Base-by-base conservation (phyloP, 1,140 invertebrate genomes). In the Drosophila gunungcola region DNA sequence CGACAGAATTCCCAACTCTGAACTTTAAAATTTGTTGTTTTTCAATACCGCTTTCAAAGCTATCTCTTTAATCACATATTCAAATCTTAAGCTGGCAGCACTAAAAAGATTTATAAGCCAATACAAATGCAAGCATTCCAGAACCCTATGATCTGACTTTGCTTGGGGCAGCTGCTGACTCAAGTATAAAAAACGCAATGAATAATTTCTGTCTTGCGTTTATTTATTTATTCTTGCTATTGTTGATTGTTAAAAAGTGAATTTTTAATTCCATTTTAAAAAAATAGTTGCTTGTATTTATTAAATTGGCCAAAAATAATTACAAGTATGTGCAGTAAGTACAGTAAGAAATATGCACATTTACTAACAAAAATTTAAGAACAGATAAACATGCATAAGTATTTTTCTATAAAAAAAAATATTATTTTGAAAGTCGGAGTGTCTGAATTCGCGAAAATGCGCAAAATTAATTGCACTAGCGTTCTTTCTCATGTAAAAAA, bases 401-500 rank as follows among this genome's bases (percentile, higher is more conserved):
- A 21, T 1, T 1, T 21, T 21, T 21, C 16, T 21, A 21, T 21
- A 21, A 21, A 21, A 21, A 21, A 21, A 1, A 21, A 21, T 1
- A 32, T 32, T 32, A 32, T 6, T 7, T 1, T 6, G 7, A 32
- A 29, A 32, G 6, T 32, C 6, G 5, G 29, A 6, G 7, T 56
- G 43, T 13, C 10, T 43, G 25, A 10, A 43, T 10, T 43, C 54
- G 12, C 54, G 25, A 12, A 43, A 12, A 43, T 13, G 12, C 16
- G 21, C n/a, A 25, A 39, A 56, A 43, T 56, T 56, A 56, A 56
- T 56, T 56, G 54, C 27, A 56, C 32, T 43, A 32, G 27, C 16
- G 54, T 56, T 56, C 39, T 43, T 51, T 34, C 45, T 3, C 39
- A 29, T 64, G 39, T 48, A 11, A 16, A 21, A 46, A 21, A 64